These are phyloP conservation scores for Heterohyrax brucei DNA, from an alignment of 2,797 vertebrate species.

Conservation along the genomic window DNA sequence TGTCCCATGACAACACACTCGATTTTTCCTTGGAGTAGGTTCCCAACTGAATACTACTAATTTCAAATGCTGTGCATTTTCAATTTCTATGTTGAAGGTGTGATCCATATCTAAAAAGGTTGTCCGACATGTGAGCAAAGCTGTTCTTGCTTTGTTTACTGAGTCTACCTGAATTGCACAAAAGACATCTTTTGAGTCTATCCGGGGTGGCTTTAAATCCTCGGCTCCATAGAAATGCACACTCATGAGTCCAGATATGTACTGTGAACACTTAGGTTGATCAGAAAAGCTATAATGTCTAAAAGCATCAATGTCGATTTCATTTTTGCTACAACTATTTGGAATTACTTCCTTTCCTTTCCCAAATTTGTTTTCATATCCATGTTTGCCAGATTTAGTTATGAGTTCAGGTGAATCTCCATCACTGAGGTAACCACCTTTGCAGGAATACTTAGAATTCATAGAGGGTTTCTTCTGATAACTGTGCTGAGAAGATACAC, in stretches of 20 bases:
- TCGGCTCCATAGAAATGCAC: conserved; percentile 98
- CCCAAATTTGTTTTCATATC: conserved; percentile 92
- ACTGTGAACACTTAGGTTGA: conserved; percentile 97
- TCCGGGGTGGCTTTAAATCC: conserved; percentile 97
- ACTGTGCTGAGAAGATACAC: conserved; percentile 95
- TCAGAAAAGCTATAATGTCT: conserved; percentile 97
- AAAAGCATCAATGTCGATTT: conserved; percentile 98
- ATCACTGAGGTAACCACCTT: conserved; percentile 98
- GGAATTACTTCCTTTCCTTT: conserved; percentile 93
- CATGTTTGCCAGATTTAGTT: conserved; percentile 95
- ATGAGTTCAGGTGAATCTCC: conserved; percentile 98
- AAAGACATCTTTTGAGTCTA: conserved; percentile 97
- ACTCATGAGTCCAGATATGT: conserved; percentile 98
- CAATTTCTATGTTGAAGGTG: conserved; percentile 99
- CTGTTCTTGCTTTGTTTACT: conserved; percentile 98
- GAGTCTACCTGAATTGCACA: conserved; percentile 99
- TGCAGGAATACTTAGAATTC: conserved; percentile 95
- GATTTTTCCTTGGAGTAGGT: conserved; percentile 94
- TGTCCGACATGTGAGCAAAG: conserved; percentile 96
- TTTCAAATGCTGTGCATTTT: conserved; percentile 98
- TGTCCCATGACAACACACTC: conserved; percentile 97
- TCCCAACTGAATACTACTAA: conserved; percentile 99
- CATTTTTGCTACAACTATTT: conserved; percentile 91
- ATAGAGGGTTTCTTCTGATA: conserved; percentile 94
- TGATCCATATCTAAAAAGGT: conserved; percentile 98